These are phyloP conservation scores for Anthrax anthrax DNA, from an alignment of 2,888 invertebrate species.

Conservation along the genomic window DNA sequence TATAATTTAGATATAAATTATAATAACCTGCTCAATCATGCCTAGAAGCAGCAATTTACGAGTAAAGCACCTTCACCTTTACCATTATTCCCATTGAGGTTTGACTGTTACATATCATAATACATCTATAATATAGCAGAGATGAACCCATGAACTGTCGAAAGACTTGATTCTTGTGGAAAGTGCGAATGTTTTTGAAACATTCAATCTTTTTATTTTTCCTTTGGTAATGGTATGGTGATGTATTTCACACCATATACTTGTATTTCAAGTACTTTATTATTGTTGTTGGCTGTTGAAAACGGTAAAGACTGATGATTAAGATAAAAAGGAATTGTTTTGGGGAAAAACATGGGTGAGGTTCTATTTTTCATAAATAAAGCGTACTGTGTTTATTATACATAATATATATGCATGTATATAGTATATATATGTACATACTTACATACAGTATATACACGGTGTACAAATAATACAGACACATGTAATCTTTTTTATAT, in stretches of 20 bases:
- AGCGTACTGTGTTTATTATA: no score
- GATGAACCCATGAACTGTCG: conserved; percentile 6
- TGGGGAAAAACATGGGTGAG: no score
- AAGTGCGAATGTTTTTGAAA: conserved; percentile 8
- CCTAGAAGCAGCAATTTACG: conserved; percentile 16
- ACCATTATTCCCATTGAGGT: not conserved
- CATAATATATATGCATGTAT: no score
- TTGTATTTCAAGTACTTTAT: no score
- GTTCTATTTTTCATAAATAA: no score
- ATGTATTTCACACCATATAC: not conserved
- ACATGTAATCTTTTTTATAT: no score
- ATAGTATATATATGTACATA: no score
- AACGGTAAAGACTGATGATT: not conserved
- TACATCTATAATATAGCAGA: not conserved
- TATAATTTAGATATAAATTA: conserved; percentile 8
- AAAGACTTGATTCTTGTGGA: conserved; percentile 5
- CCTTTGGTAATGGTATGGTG: not conserved
- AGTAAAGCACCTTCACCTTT: conserved; percentile 16
- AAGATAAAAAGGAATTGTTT: not conserved
- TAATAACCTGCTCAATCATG: conserved; percentile 14
- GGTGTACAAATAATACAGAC: no score
- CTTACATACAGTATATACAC: no score
- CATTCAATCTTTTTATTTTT: conserved; percentile 2
- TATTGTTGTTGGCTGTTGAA: not conserved
- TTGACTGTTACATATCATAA: not conserved